Evolutionary conservation across 2,888 invertebrate species (phyloP), one percentile per base, ranked within the genome.

Genomic region (Hesperia comma): DNA sequence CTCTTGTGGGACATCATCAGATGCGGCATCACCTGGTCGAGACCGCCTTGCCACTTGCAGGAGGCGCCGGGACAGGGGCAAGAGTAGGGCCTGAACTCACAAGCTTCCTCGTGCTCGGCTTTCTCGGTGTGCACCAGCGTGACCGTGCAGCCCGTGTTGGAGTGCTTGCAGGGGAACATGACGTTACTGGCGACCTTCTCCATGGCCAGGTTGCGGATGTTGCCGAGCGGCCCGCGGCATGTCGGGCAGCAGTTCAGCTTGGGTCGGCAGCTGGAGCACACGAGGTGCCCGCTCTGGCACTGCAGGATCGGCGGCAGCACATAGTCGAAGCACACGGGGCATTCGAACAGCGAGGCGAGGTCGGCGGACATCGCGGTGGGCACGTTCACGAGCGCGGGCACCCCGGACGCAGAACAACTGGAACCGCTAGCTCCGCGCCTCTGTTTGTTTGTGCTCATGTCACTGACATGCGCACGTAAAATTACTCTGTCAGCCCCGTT

Each of bases 1-100:
- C 98, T 98, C 91, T 99, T 99, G 88, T 99, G 99, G 63, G 97
- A 96, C 94, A 96, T 98, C 95, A 99, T 97, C 64, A 99, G 94
- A 91, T 99, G 99, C 32, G 97, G 97, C 99, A 99, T 99, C 56
- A 99, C 99, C 93, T 99, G 97, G 84, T 99, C 99, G 41, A 99
- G 93, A 51, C 98, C 97, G 41, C 99, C 99, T 86, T 99, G 98
- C 99, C 99, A 99, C 84, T 99, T 99, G 91, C 99, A 99, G 0
- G 98, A 98, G 37, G 99, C 98, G 51, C 99, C 99, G n/a, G 99
- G 99, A 84, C 99, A 99, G 33, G 99, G 99, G 87, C 99, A 99
- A 72, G 97, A 96, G 87, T 99, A 99, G 0, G 99, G 99, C 85
- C 99, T 96, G 93, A 96, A 99, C 93, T 99, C 99, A 86, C 99